Base-by-base conservation (phyloP, 2,113 vertebrate genomes). In the Limnothrissa miodon region DNA sequence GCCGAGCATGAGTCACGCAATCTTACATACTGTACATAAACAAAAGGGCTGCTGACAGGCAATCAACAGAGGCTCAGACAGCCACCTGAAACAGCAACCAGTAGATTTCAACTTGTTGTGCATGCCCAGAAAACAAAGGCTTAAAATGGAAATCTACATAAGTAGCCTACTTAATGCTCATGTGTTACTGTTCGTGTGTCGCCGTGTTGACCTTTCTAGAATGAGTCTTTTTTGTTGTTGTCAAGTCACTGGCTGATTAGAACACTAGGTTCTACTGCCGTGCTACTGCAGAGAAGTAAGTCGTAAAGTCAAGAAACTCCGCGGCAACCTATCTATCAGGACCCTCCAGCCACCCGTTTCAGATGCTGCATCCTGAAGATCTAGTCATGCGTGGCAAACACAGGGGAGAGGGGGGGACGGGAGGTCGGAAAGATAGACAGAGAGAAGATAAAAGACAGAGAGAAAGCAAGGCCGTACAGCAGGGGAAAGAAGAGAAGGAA, bases 341-440 rank as follows among this genome's bases (percentile, higher is more conserved):
- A 29, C 62, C 36, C 29, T 17, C 29, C 62, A 70, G 62, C 29
- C 62, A 33, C 29, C 62, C 62, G 62, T 17, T 33, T 70, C 62
- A 36, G 11, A 70, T 70, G 62, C 62, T 70, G 62, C 62, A 70
- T 70, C 62, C 62, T 70, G 62, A 70, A 36, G 62, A 74, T 39
- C 66, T 74, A 36, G 66, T 39, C 66, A 39, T 39, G 66, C 66
- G 36, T 74, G 66, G 29, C 29, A 74, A 33, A 36, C 4, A 36
- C 25, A 33, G n/a, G 81, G 19, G 42, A 70, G 81, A 66, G 59
- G 33, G 59, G 33, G 59, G 11, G 59, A 66, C 25, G 33, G 21
- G 8, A 25, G 33, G 59, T 11, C 25, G 36, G 62, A 70, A 11
- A 70, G 62, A 70, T 29, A 70, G 25, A 66, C 25, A 66, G 29